Percentiles rank a stretch among this genome's conserved stretches.
phyloP scores from a whole-genome alignment of 2,888 invertebrate genomes.

The Rotaria macrura region DNA sequence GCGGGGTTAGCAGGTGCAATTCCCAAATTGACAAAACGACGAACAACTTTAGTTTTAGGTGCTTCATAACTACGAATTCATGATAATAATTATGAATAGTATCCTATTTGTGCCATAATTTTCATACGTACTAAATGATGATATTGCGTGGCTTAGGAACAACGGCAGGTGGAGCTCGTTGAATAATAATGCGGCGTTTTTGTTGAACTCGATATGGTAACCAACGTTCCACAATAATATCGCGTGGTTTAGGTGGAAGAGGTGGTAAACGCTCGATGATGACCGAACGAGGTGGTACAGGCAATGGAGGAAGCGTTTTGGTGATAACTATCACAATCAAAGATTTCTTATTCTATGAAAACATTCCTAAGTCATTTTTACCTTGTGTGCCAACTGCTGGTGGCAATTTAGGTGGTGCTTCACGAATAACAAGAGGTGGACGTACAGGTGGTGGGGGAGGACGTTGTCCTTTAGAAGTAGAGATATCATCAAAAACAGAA shows the following conservation, averaged over 20 bases:
- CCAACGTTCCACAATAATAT: conserved; percentile 29
- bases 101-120: no score
- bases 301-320: conserved; percentile 13
- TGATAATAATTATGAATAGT: neutral
- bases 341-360: neutral
- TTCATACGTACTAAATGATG: neutral
- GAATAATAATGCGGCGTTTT: conserved; percentile 28
- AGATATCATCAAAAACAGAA: no score
- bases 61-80: neutral
- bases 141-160: neutral
- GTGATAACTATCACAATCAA: conserved; percentile 11
- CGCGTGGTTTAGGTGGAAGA: conserved; percentile 29
- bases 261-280: conserved; percentile 31
- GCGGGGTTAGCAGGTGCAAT: neutral
- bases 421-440: neutral
- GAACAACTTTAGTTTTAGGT: neutral
- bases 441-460: neutral
- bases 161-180: conserved; percentile 10
- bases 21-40: neutral
- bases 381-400: neutral
- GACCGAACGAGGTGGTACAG: conserved; percentile 29
- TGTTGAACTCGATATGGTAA: conserved; percentile 20
- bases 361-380: neutral
- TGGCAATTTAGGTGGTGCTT: neutral
- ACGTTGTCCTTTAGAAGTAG: neutral